Evolutionary conservation across 1,140 invertebrate species (phyloP).

Genomic region (Caerostris darwini): DNA sequence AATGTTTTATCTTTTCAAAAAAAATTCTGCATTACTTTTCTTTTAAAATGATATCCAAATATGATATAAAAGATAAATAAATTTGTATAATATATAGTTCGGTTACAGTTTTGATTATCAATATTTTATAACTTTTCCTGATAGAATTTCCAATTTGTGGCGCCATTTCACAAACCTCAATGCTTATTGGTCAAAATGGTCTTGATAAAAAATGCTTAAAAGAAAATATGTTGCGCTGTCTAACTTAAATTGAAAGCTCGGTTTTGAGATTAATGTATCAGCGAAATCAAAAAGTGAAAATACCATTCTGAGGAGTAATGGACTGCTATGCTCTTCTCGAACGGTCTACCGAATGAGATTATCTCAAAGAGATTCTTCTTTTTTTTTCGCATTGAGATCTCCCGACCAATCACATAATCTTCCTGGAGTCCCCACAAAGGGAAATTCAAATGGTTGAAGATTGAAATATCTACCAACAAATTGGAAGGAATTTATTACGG

Average conservation of each 20-base stretch:
- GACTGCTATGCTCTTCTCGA: not conserved
- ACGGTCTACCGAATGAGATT: constrained; percentile 3
- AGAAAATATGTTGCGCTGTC: not conserved
- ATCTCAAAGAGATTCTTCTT: not conserved
- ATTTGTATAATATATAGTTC: no score
- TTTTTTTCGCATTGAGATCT: not conserved
- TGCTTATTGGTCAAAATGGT: no score
- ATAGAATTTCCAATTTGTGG: no score
- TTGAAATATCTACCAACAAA: constrained; percentile 33
- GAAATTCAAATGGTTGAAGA: constrained; percentile 39
- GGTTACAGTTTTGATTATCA: no score
- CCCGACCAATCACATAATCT: not conserved
- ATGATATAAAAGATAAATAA: no score
- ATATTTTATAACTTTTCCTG: no score
- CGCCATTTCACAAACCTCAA: no score
- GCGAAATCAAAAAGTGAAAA: not conserved
- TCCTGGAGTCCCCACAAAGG: constrained; percentile 13
- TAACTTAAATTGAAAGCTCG: not conserved
- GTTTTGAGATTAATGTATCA: not conserved
- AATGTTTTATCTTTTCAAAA: no score
- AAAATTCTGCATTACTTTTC: no score
- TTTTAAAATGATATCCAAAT: no score
- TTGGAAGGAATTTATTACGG: constrained; percentile 26
- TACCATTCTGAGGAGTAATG: not conserved
- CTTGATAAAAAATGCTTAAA: not conserved